Percentiles rank a stretch among this genome's conserved stretches.
phyloP scores from a whole-genome alignment of 2,113 vertebrate species.

The Ifrita kowaldi region DNA sequence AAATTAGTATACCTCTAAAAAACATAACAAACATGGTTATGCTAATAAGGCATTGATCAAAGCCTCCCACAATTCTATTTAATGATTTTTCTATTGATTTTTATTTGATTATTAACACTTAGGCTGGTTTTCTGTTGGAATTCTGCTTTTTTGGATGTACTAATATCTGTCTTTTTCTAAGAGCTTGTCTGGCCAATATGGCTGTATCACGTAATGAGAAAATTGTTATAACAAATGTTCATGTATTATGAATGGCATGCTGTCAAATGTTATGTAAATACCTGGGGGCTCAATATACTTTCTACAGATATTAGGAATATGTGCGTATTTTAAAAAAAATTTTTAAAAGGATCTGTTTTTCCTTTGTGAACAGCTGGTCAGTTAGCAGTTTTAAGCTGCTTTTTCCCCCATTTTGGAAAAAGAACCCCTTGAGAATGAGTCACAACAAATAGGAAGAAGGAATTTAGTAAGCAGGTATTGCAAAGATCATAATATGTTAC shows the following conservation, averaged over 20 bases:
- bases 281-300: not conserved
- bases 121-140: not conserved
- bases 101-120: not conserved
- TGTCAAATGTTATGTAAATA: conserved; percentile 23
- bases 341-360: not conserved
- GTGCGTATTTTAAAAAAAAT: not conserved
- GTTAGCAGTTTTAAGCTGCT: not conserved
- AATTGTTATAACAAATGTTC: not conserved
- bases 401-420: not conserved
- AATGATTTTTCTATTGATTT: not conserved
- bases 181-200: not conserved
- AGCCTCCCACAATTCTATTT: not conserved
- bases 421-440: not conserved
- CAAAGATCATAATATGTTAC: not conserved
- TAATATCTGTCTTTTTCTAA: not conserved
- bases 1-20: not conserved
- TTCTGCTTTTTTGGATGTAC: not conserved
- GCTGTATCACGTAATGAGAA: not conserved
- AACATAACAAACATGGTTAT: not conserved
- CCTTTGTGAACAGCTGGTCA: not conserved
- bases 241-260: not conserved
- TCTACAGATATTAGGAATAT: not conserved
- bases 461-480: not conserved
- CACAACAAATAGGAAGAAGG: not conserved
- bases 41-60: not conserved